Evolutionary conservation across 2,797 vertebrate genomes (phyloP).

Genomic region (Typhlichthys subterraneus): DNA sequence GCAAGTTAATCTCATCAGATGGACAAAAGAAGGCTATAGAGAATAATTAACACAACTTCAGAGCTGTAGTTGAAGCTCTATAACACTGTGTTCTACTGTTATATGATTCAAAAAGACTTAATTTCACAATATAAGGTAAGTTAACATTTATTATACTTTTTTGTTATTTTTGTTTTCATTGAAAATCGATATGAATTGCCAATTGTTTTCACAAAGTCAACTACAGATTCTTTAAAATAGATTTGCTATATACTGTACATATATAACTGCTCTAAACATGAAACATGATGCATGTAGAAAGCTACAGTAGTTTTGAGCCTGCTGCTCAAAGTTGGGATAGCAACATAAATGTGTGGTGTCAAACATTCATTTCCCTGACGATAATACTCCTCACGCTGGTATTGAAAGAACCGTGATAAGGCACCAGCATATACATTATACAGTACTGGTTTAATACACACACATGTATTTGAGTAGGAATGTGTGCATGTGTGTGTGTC

Average conservation of each 20-base stretch:
- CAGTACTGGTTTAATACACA: no score
- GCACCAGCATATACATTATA: no score
- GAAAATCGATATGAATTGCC: not conserved
- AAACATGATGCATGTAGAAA: not conserved
- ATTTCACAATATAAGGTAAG: not conserved
- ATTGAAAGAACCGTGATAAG: no score
- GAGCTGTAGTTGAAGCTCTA: not conserved
- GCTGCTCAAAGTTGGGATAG: no score
- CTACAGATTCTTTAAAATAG: not conserved
- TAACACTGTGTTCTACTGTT: not conserved
- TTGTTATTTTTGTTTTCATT: no score
- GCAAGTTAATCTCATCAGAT: no score
- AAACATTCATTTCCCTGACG: no score
- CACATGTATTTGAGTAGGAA: no score
- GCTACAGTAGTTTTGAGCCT: no score
- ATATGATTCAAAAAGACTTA: not conserved
- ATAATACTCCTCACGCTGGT: no score
- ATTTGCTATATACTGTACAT: not conserved
- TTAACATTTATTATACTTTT: not conserved
- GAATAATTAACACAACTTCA: constrained; percentile 7
- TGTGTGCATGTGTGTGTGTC: no score
- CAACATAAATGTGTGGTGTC: no score
- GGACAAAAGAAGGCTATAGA: not conserved
- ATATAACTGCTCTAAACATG: not conserved
- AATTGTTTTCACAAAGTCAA: not conserved